Conservation (phyloP, 1,140 invertebrate genomes). For the Caerostris darwini region DNA sequence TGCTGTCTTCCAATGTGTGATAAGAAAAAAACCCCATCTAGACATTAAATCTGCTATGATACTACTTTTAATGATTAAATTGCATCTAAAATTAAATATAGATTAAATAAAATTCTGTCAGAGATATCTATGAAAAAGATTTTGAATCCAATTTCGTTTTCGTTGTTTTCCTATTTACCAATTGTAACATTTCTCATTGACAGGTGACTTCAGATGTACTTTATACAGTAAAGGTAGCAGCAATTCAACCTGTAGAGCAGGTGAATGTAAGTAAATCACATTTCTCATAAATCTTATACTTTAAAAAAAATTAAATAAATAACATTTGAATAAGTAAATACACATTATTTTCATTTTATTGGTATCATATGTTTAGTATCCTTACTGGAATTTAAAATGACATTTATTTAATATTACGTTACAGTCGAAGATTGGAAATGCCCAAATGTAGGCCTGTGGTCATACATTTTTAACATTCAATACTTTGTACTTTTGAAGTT, state of each 20-base stretch:
- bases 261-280: slow-evolving; percentile 48
- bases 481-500: slow-evolving; percentile 83
- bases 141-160: too few relatives aligned
- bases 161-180: too few relatives aligned
- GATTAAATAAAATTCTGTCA: too few relatives aligned
- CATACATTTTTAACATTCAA: slow-evolving; percentile 82
- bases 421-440: slow-evolving; percentile 79
- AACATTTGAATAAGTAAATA: too few relatives aligned
- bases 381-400: neutral
- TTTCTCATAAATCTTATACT: neutral
- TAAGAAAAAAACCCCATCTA: too few relatives aligned
- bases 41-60: too few relatives aligned
- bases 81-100: too few relatives aligned
- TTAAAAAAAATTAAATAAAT: too few relatives aligned
- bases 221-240: neutral
- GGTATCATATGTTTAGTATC: neutral
- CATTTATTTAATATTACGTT: slow-evolving; percentile 36
- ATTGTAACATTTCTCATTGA: neutral
- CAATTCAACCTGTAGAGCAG: slow-evolving; percentile 17
- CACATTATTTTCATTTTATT: neutral
- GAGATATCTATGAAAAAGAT: too few relatives aligned
- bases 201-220: neutral
- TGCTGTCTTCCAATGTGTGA: too few relatives aligned
- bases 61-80: too few relatives aligned
- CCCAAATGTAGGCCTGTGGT: slow-evolving; percentile 81